These are phyloP conservation scores for Timema cristinae DNA, from an alignment of 2,888 invertebrate species.

Conservation along the genomic window DNA sequence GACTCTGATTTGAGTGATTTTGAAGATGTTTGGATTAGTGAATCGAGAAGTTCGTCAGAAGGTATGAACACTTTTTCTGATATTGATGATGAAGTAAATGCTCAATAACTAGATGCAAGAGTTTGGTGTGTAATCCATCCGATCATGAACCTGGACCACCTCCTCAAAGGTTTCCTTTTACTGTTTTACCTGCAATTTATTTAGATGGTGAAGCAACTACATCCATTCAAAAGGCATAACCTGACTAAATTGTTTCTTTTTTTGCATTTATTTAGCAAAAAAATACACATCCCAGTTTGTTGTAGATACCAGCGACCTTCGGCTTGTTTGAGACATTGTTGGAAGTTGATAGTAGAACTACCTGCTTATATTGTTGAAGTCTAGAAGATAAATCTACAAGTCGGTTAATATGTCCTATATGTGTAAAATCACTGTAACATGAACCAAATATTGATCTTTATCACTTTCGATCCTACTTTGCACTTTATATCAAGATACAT, in stretches of 20 bases:
- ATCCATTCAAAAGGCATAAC: background rate
- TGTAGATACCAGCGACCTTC: background rate
- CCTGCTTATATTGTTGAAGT: background rate
- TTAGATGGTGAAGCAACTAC: background rate
- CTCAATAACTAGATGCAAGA: too few species aligned
- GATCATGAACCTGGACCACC: too few species aligned
- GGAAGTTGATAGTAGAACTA: background rate
- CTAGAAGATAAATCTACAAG: background rate
- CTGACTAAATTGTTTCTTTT: conserved; percentile 3
- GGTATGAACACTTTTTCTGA: too few species aligned
- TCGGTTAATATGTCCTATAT: background rate
- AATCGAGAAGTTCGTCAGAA: too few species aligned
- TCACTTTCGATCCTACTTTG: background rate
- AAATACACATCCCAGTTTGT: background rate
- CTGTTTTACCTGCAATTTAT: too few species aligned
- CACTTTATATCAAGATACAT: background rate
- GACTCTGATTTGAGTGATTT: too few species aligned
- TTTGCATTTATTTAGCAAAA: background rate
- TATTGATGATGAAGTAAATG: too few species aligned
- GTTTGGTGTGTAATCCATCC: too few species aligned
- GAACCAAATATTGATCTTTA: background rate
- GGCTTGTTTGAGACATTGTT: background rate
- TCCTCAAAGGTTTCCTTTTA: too few species aligned
- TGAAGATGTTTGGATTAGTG: too few species aligned
- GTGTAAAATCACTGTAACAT: conserved; percentile 4